Conservation (phyloP, 2,113 vertebrate species). For the Ia io region DNA sequence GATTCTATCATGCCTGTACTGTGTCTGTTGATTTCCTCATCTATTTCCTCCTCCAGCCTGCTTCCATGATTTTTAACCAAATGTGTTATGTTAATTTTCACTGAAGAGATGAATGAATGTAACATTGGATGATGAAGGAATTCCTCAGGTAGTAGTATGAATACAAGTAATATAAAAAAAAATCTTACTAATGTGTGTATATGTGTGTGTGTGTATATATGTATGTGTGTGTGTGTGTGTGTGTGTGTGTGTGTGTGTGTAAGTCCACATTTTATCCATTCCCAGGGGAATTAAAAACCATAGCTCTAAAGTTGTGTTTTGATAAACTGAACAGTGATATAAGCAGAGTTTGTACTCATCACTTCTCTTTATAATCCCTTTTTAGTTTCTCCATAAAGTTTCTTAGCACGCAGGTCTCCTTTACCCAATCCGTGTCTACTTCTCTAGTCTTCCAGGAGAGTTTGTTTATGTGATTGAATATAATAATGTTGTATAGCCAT, state of each 20-base stretch:
- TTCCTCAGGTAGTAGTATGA: not conserved
- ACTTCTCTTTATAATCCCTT: not conserved
- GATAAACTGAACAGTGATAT: not conserved
- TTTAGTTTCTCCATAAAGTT: not conserved
- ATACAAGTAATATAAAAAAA: not conserved
- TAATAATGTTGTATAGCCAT: not conserved
- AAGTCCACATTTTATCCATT: not conserved
- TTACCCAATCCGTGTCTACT: not conserved
- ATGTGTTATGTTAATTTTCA: not conserved
- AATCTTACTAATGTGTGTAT: not conserved
- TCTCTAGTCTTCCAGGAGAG: not conserved
- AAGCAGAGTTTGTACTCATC: not conserved
- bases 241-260: too few species aligned
- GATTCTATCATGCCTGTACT: not conserved
- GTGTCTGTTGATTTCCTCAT: not conserved
- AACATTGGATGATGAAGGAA: not conserved
- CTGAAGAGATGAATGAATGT: slow-evolving; percentile 26
- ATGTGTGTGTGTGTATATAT: not conserved
- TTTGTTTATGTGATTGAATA: not conserved
- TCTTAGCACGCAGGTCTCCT: not conserved
- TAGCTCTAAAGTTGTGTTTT: not conserved
- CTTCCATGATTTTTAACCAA: not conserved
- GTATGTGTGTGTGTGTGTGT: not conserved
- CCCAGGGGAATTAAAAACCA: not conserved
- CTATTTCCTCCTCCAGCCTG: not conserved